A percentile compares a stretch with the other conserved stretches of the same genome.
These are phyloP conservation scores for Oryctes rhinoceros DNA, from an alignment of 1,140 invertebrate genomes.

Conservation along the genomic window DNA sequence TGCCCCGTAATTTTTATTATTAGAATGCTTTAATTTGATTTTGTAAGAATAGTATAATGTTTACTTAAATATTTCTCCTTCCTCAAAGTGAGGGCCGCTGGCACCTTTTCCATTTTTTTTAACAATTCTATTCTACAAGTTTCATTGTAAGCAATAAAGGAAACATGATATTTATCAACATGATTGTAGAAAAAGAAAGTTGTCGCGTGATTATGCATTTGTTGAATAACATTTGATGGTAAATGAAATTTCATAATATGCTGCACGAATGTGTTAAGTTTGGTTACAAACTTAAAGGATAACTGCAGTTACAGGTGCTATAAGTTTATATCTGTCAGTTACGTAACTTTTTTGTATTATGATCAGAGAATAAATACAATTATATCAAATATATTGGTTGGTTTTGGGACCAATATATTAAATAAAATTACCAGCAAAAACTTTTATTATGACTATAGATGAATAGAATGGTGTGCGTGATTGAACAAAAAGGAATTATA, in stretches of 20 bases:
- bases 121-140: no score
- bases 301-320: constrained; percentile 37
- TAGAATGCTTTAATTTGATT: no score
- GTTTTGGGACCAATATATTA: constrained; percentile 41
- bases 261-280: constrained; percentile 40
- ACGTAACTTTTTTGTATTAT: constrained; percentile 37
- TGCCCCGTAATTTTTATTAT: no score
- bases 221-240: neutral
- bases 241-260: neutral
- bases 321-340: constrained; percentile 9
- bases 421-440: neutral
- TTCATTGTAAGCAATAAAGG: no score
- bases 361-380: constrained; percentile 16
- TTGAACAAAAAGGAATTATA: neutral
- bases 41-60: no score
- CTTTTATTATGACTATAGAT: neutral
- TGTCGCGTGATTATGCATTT: constrained; percentile 26
- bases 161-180: neutral
- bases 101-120: no score
- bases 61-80: no score
- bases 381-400: constrained; percentile 20
- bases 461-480: neutral
- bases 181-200: neutral
- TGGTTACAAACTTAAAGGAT: constrained; percentile 43
- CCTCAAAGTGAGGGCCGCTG: no score